Evolutionary conservation across 1,140 invertebrate genomes (phyloP).

Genomic region (Apolygus lucorum): DNA sequence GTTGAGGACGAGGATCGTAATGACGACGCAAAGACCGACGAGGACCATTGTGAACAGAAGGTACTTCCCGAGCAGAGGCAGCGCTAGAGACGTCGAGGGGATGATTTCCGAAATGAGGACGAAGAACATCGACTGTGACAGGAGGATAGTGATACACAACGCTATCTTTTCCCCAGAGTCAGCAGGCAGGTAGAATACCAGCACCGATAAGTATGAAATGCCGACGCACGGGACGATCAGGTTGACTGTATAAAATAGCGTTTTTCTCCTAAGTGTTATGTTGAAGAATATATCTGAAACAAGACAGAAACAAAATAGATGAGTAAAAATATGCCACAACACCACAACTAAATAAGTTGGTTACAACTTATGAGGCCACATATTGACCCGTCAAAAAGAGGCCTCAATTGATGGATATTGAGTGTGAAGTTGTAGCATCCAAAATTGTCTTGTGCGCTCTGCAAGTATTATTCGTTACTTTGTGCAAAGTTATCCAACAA

Average conservation of each 20-base stretch:
- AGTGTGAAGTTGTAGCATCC: too few relatives aligned
- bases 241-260: conserved; percentile 93
- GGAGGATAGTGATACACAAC: conserved; percentile 93
- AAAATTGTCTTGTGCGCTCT: too few relatives aligned
- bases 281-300: conserved; percentile 91
- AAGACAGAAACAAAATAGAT: too few relatives aligned
- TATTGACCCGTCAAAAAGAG: too few relatives aligned
- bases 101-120: conserved; percentile 96
- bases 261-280: conserved; percentile 88
- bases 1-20: conserved; percentile 96
- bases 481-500: too few relatives aligned
- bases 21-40: conserved; percentile 90
- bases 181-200: conserved; percentile 96
- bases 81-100: conserved; percentile 92
- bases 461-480: too few relatives aligned
- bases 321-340: too few relatives aligned
- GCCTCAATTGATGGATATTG: too few relatives aligned
- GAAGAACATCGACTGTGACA: conserved; percentile 99
- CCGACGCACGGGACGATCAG: conserved; percentile 89
- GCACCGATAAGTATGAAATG: conserved; percentile 80
- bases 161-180: conserved; percentile 98
- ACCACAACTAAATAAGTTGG: too few relatives aligned
- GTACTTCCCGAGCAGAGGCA: conserved; percentile 96
- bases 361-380: too few relatives aligned
- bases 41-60: conserved; percentile 97